phyloP scores from a whole-genome alignment of 2,797 vertebrate genomes.

The Amazona finschi region DNA sequence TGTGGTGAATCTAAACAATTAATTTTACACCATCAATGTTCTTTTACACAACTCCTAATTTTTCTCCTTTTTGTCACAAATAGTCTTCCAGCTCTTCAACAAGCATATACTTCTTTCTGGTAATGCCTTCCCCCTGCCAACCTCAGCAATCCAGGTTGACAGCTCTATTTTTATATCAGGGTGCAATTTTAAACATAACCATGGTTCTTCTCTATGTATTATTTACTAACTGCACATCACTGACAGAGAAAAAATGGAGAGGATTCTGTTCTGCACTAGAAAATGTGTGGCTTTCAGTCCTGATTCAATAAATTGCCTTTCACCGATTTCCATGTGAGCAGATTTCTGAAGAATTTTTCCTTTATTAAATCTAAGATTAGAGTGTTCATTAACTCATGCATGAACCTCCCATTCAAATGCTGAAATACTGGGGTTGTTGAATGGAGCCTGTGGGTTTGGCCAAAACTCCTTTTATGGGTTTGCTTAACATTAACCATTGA shows the following conservation, averaged over 20 bases:
- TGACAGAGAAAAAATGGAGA: background rate
- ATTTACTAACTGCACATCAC: slow-evolving; percentile 1
- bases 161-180: slow-evolving; percentile 22
- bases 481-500: background rate
- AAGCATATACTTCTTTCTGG: background rate
- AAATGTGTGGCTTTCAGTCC: background rate
- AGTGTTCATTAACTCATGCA: background rate
- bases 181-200: background rate
- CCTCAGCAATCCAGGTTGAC: background rate
- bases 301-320: background rate
- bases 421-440: background rate
- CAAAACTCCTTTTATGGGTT: background rate
- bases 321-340: background rate
- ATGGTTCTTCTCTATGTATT: background rate
- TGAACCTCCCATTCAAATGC: background rate
- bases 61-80: slow-evolving; percentile 11
- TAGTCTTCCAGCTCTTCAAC: background rate
- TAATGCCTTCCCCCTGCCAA: background rate
- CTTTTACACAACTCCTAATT: background rate
- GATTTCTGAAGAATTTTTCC: background rate
- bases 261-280: background rate
- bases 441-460: background rate
- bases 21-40: background rate
- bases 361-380: background rate
- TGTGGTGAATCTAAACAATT: background rate